Base-by-base conservation (phyloP, 2,113 vertebrate species). In the Hystrix cristata region DNA sequence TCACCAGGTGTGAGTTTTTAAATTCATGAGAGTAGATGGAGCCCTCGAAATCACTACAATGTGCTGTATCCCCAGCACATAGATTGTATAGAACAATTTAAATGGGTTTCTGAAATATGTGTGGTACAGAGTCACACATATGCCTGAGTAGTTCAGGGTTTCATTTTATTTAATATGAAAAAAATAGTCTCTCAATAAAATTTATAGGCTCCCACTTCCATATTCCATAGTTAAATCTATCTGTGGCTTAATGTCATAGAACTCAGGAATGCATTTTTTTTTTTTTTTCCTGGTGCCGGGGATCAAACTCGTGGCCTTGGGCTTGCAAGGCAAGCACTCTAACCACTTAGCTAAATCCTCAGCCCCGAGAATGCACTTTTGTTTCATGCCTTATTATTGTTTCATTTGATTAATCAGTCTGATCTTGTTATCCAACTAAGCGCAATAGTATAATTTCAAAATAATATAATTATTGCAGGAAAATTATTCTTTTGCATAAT, bases 141-240 rank as follows among this genome's bases (percentile, higher is more conserved):
- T 90, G n/a, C 64, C 62, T 46, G 13, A 92, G 83, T 3, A 31
- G 9, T 46, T 85, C n/a, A 60, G 53, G 6, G 1, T 14, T 82
- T 95, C 16, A 25, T 78, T 97, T 87, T 86, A 87, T 93, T 94
- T 84, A 90, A 74, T 46, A 69, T 82, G 65, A 65, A 81, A 71
- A 82, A n/a, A 72, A 5, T 14, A 7, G 2, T 60, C 9, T 86
- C 46, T 86, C 46, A 55, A 62, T 53, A 51, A 90, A 92, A 87
- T 80, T 92, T 87, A 31, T 21, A 53, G 38, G 29, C 72, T 83
- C 1, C 23, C 83, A 13, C 18, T 82, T 85, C 27, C 78, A 0
- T 80, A 72, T 59, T 87, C 55, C 25, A 25, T 6, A 85, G 2
- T 91, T 59, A 83, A 79, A 29, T 80, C 6, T 80, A 80, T 43